phyloP scores from a whole-genome alignment of 2,113 vertebrate species.

The Xiphorhynchus elegans region DNA sequence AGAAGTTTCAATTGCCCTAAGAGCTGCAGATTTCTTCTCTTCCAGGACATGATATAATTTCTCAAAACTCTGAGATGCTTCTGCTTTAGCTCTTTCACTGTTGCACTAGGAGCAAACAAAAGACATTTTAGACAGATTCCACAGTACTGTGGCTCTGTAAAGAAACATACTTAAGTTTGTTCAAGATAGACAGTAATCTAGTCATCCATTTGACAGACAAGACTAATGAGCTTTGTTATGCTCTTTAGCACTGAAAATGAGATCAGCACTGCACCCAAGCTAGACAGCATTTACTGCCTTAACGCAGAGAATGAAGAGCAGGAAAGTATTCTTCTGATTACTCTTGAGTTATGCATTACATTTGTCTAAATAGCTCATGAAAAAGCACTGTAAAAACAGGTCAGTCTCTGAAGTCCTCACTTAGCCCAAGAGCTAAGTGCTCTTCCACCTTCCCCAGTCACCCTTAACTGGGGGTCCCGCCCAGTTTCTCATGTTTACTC shows the following conservation, averaged over 20 bases:
- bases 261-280: neutral
- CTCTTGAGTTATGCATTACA: neutral
- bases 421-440: neutral
- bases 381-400: neutral
- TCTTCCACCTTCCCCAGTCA: neutral
- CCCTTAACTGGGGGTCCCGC: neutral
- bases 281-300: neutral
- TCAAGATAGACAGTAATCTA: neutral
- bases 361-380: neutral
- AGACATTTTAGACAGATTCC: neutral
- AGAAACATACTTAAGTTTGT: neutral
- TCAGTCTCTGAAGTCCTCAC: neutral
- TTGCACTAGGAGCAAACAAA: slow-evolving; percentile 81
- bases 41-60: slow-evolving; percentile 87
- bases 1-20: slow-evolving; percentile 86
- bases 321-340: neutral
- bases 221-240: neutral
- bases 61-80: slow-evolving; percentile 86
- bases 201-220: neutral
- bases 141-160: neutral
- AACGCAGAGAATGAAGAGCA: neutral
- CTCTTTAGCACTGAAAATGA: neutral
- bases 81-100: slow-evolving; percentile 86
- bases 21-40: slow-evolving; percentile 86
- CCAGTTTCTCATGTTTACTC: rapidly evolving